Evolutionary conservation across 2,888 invertebrate species (phyloP), one percentile per base, ranked within the genome.

Genomic region (Cantharis flavilabris): DNA sequence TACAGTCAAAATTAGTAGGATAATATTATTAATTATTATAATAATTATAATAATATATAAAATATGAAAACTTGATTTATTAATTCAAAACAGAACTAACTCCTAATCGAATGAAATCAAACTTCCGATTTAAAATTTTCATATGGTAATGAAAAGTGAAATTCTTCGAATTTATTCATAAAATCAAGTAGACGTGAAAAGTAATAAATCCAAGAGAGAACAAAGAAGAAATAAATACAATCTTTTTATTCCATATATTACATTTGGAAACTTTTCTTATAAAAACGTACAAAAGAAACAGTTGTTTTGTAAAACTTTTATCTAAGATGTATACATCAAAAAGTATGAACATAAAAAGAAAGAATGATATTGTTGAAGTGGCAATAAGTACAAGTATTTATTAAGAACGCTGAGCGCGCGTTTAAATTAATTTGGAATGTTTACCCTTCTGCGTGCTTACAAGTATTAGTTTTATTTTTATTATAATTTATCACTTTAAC

Each of bases 351-450:
- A 69, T 69, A 67, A 73, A 70, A 28, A 64, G 23, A 33, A 64
- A 73, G 63, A 70, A 69, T 16, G 69, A 63, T 62, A 70, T 63
- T 63, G 67, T 62, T 64, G 73, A 69, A 73, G 73, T 70, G 73
- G 73, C 73, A 73, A 73, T 73, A 73, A 70, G 73, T 67, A 73
- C 62, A 73, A 70, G 73, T 70, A 73, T 73, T 73, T 73, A 73
- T 73, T 73, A 73, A 70, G 72, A 67, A 69, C 67, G 67, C 72
- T 63, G 73, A 33, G 69, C 69, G 49, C 49, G 70, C 73, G 73
- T 73, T 73, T 73, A 73, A 73, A 73, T 73, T 73, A 73, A 73
- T 73, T 73, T 73, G 73, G 73, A 73, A 73, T 73, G 73, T 73
- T 73, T 73, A 73, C 73, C 73, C 70, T 69, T 73, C 73, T 73